phyloP scores from a whole-genome alignment of 1,140 invertebrate genomes.

The Polypedilum vanderplanki region DNA sequence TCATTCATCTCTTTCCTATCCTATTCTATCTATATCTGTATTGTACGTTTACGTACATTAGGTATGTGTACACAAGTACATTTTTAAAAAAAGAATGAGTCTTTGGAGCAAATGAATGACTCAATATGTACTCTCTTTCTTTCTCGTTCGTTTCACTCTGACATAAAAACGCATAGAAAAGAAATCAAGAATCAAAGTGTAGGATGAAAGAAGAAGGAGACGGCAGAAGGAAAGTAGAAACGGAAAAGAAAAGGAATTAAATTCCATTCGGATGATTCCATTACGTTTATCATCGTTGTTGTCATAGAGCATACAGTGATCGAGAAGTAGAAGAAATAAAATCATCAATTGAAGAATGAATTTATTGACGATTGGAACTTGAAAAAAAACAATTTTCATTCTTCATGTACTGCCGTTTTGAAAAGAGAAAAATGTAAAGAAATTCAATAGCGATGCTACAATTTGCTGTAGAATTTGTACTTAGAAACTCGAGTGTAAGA shows the following conservation, averaged over 20 bases:
- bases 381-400: constrained; percentile 14
- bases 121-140: constrained; percentile 1
- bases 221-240: not conserved
- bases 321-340: not conserved
- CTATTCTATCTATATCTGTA: too few species aligned
- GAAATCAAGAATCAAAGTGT: constrained; percentile 17
- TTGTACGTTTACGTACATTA: not conserved
- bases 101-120: not conserved
- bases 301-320: too few species aligned
- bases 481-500: too few species aligned
- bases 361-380: constrained; percentile 6
- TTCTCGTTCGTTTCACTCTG: too few species aligned
- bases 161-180: not conserved
- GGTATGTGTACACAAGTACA: not conserved
- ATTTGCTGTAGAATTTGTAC: too few species aligned
- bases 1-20: not conserved
- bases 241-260: constrained; percentile 18
- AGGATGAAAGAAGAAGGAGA: not conserved
- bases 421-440: too few species aligned
- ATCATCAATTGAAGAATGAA: constrained; percentile 18
- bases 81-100: not conserved
- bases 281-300: not conserved
- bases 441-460: too few species aligned
- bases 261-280: constrained; percentile 12
- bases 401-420: not conserved